These are phyloP conservation scores for Sussaba pulchella DNA, from an alignment of 2,888 invertebrate genomes.

Conservation along the genomic window DNA sequence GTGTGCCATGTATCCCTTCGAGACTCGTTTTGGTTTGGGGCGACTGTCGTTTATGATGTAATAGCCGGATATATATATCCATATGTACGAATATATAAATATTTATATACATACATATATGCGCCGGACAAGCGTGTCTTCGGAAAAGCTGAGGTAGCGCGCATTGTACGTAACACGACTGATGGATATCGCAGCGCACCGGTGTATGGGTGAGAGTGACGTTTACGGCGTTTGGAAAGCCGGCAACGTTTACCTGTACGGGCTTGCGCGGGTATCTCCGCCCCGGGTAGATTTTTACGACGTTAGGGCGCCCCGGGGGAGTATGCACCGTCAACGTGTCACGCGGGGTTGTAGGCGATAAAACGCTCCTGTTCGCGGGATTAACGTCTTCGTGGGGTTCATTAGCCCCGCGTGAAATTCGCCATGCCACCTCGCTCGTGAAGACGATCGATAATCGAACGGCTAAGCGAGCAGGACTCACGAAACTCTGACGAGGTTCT, in stretches of 20 bases:
- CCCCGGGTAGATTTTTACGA: conserved; percentile 62
- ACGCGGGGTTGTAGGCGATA: conserved; percentile 79
- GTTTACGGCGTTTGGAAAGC: conserved; percentile 73
- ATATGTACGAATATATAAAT: not conserved
- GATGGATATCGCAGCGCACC: conserved; percentile 65
- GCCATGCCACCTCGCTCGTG: conserved; percentile 15
- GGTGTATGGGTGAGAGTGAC: conserved; percentile 66
- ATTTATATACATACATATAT: conserved; percentile 20
- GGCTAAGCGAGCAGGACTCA: conserved; percentile 40
- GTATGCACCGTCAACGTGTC: conserved; percentile 68
- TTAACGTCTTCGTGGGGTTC: conserved; percentile 78
- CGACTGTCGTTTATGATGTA: conserved; percentile 74
- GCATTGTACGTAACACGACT: conserved; percentile 61
- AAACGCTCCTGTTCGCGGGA: conserved; percentile 80
- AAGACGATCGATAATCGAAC: conserved; percentile 68
- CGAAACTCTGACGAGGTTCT: conserved; percentile 42
- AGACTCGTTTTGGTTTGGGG: conserved; percentile 67
- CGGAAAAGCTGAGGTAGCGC: conserved; percentile 45
- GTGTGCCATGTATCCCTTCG: not conserved
- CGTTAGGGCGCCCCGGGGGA: conserved; percentile 6
- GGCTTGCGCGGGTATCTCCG: conserved; percentile 49
- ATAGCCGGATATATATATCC: conserved; percentile 69
- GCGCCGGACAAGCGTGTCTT: conserved; percentile 38
- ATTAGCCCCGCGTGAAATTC: conserved; percentile 70
- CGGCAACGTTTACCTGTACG: conserved; percentile 75